Percentiles rank a stretch among this genome's conserved stretches.
phyloP scores from a whole-genome alignment of 2,113 vertebrate genomes.

The Sylvia atricapilla region DNA sequence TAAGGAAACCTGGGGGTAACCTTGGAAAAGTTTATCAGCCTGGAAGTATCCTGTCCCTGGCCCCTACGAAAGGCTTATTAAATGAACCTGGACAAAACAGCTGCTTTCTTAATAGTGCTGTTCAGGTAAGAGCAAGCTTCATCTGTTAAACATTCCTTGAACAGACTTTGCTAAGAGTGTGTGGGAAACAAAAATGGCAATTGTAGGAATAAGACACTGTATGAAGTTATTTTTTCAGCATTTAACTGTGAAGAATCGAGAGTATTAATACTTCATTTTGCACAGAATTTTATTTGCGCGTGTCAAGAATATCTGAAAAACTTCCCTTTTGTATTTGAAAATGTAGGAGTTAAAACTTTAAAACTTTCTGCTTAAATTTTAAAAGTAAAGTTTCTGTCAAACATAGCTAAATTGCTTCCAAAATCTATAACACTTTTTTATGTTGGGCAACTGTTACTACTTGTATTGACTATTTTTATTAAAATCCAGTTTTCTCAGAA shows the following conservation, averaged over 20 bases:
- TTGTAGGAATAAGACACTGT: neutral
- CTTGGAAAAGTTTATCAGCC: conserved; percentile 92
- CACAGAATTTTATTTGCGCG: neutral
- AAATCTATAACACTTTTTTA: neutral
- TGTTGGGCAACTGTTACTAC: neutral
- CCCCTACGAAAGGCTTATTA: conserved; percentile 93
- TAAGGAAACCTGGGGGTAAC: conserved; percentile 88
- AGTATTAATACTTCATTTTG: neutral
- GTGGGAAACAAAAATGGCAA: neutral
- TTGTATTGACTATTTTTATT: neutral
- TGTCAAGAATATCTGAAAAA: neutral
- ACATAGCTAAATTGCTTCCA: neutral
- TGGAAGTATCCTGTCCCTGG: conserved; percentile 92
- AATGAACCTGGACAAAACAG: conserved; percentile 98
- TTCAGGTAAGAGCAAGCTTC: conserved; percentile 82
- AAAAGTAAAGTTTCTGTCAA: neutral
- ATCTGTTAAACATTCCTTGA: neutral
- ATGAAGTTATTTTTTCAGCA: neutral
- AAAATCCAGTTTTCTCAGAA: neutral
- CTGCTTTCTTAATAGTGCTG: conserved; percentile 99
- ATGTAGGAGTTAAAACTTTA: neutral
- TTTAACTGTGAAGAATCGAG: neutral
- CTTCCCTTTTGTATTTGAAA: neutral
- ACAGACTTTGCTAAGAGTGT: neutral
- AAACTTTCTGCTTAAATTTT: neutral